Base-by-base conservation (phyloP, 2,888 invertebrate genomes). In the Cheilosia vernalis region DNA sequence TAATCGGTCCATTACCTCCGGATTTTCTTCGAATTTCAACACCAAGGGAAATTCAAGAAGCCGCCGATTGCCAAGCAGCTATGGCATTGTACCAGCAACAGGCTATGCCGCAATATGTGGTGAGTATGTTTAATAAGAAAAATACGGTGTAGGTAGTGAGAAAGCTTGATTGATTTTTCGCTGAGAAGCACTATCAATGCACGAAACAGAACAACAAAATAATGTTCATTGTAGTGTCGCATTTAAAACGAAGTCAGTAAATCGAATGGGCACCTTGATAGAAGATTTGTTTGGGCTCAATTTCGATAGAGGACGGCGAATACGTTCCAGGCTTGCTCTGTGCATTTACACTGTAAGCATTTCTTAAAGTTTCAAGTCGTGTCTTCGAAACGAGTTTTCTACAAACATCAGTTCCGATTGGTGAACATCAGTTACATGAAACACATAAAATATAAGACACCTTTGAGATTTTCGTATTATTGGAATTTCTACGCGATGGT, bases 81-180 rank as follows among this genome's bases (percentile, higher is more conserved):
- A 85, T 89, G 82, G 89, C 90, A 7, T 72, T 90, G n/a, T 90
- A 89, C 64, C 89, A 90, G 74, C 90, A 90, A 87, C 89, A 89
- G 80, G 77, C 87, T 53, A 87, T 89, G 33, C 87, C 89, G 49
- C 88, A 89, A 56, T 88, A 89, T 88, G 87, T 89, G 87, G 88
- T 88, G 63, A 86, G 86, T 81, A 49, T 42, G 5, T 49, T 7
- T 51, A 58, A 51, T 27, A 2, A 37, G 24, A 56, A 27, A 40
- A 10, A 51, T 5, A 33, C 21, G 15, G 33, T 51, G 10, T 40
- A 19, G n/a, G 13, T 33, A 21, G 17, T 47, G 13, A 19, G 10
- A 30, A 30, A 21, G 27, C 10, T 21, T 21, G 58, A 69, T 77
- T 49, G 63, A 67, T 67, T 76, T 42, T 44, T 19, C 33, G 17